Conservation (phyloP, 2,113 vertebrate species). For the Sitta europaea region DNA sequence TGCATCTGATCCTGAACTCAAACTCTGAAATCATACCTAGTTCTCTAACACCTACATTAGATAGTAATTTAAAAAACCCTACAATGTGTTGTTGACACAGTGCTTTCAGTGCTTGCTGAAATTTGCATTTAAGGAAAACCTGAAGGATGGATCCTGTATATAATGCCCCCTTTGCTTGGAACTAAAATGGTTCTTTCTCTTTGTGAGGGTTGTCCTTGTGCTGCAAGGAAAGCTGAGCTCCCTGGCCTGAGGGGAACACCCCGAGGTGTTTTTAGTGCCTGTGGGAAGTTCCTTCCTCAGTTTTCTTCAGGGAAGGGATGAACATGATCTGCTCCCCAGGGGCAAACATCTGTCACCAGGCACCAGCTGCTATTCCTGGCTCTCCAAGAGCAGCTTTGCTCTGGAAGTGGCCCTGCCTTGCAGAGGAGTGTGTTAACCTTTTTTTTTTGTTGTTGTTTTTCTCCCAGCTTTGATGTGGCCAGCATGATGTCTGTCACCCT, state of each 20-base stretch:
- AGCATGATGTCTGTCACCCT: slow-evolving; percentile 95
- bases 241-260: not conserved
- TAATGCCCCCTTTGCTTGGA: not conserved
- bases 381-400: not conserved
- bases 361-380: not conserved
- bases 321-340: not conserved
- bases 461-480: slow-evolving; percentile 87
- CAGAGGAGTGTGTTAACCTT: not conserved
- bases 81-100: not conserved
- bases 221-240: not conserved
- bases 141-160: not conserved
- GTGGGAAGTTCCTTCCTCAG: not conserved
- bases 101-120: not conserved
- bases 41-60: not conserved
- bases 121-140: not conserved
- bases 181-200: not conserved
- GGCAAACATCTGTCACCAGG: not conserved
- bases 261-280: not conserved
- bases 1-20: not conserved
- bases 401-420: not conserved
- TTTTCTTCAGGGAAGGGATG: not conserved
- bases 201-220: not conserved
- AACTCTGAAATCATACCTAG: not conserved
- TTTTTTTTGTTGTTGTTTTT: not conserved
- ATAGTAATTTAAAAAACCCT: not conserved